Evolutionary conservation across 2,797 vertebrate species (phyloP).

Genomic region (Siniperca obscura): DNA sequence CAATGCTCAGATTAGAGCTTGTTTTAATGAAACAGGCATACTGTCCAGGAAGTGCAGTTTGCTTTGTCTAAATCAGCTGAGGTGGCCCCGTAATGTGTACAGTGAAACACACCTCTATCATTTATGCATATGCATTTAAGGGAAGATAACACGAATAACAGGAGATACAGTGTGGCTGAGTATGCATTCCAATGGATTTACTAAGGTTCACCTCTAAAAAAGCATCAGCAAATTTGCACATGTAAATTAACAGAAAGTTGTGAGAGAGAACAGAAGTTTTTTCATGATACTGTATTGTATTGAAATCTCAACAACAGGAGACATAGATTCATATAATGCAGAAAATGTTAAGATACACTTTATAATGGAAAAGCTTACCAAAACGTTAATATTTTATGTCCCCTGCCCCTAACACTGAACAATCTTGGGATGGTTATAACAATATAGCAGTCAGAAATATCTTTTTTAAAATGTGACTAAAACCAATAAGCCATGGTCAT

Average conservation of each 20-base stretch:
- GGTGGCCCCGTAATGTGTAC: neutral
- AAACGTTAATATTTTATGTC: neutral
- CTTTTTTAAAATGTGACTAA: conserved; percentile 39
- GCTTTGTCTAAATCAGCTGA: conserved; percentile 19
- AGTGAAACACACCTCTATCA: neutral
- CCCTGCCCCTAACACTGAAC: neutral
- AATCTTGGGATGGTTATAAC: neutral
- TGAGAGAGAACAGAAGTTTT: neutral
- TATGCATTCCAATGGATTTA: neutral
- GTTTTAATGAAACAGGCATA: neutral
- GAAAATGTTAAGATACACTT: neutral
- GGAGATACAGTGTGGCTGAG: neutral
- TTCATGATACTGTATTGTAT: neutral
- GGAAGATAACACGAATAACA: neutral
- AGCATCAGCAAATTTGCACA: neutral
- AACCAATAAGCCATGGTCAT: conserved; percentile 28
- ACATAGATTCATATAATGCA: neutral
- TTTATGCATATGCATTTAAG: conserved; percentile 7
- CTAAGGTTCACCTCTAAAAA: neutral
- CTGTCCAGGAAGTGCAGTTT: neutral
- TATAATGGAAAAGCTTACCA: neutral
- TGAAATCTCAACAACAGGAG: neutral
- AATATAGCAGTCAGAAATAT: conserved; percentile 19
- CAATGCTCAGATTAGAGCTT: neutral
- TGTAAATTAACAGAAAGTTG: neutral